Percentiles rank a stretch among this genome's conserved stretches.
Conservation (phyloP, 2,113 vertebrate genomes). For the Psittacara wagleri region DNA sequence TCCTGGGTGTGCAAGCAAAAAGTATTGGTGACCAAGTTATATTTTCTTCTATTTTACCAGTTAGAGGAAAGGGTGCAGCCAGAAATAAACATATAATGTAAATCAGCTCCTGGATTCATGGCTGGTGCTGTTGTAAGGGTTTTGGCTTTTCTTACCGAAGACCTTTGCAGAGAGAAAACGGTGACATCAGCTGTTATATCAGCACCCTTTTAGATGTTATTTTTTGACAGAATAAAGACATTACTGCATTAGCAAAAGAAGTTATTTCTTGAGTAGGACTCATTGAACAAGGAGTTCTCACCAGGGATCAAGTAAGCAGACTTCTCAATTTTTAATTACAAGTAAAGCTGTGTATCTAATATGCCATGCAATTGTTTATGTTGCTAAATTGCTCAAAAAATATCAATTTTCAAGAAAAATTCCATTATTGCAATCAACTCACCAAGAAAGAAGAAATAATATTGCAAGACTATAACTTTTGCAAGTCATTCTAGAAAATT, state of each 20-base stretch:
- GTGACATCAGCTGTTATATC: neutral
- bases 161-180: neutral
- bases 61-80: neutral
- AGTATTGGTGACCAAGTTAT: neutral
- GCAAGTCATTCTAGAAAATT: neutral
- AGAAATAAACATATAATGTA: neutral
- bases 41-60: neutral
- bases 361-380: neutral
- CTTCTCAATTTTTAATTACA: neutral
- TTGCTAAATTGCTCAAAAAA: neutral
- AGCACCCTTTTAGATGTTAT: neutral
- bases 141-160: neutral
- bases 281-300: neutral
- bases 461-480: neutral
- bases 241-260: neutral
- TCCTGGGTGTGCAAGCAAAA: neutral
- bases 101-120: neutral
- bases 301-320: neutral
- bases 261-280: neutral
- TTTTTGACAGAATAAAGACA: neutral
- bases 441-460: neutral
- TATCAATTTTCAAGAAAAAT: neutral
- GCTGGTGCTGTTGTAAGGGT: neutral
- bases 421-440: neutral
- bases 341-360: neutral